Conservation (phyloP, 1,140 invertebrate genomes). For the Drosophila parvula region DNA sequence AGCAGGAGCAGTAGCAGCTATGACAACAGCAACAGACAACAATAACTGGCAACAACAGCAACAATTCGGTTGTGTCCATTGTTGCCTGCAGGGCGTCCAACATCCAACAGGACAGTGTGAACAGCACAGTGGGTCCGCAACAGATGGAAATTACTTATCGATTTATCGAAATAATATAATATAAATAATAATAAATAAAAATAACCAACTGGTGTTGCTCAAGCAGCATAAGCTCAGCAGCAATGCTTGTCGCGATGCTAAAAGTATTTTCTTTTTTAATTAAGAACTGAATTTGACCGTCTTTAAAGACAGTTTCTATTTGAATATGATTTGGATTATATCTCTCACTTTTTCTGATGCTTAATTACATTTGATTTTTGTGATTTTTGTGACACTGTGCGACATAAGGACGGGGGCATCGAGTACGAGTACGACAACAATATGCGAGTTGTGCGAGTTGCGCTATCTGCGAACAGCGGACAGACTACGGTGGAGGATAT, state of each 20-base stretch:
- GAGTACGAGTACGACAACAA: slow-evolving; percentile 55
- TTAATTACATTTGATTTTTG: neutral
- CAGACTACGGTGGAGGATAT: slow-evolving; percentile 7
- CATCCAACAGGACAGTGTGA: neutral
- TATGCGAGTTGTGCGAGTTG: slow-evolving; percentile 36
- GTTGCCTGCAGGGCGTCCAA: slow-evolving; percentile 48
- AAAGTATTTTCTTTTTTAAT: neutral
- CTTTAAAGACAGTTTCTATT: neutral
- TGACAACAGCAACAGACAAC: slow-evolving; percentile 37
- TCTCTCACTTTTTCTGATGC: neutral
- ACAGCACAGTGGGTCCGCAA: slow-evolving; percentile 8
- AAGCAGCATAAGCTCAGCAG: neutral
- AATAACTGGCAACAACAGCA: slow-evolving; percentile 47
- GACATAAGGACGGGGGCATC: neutral
- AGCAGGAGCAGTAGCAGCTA: slow-evolving; percentile 26
- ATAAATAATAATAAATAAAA: neutral
- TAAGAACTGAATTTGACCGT: too few relatives aligned
- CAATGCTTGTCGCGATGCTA: neutral
- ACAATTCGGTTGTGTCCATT: slow-evolving; percentile 65
- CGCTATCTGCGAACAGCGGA: slow-evolving; percentile 51
- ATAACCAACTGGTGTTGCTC: neutral
- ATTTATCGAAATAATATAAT: neutral
- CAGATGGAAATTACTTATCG: too few relatives aligned
- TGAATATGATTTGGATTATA: neutral
- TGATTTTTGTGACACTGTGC: slow-evolving; percentile 14